A percentile compares a stretch with the other conserved stretches of the same genome.
Conservation (phyloP, 2,888 invertebrate genomes). For the Marasmarcha lunaedactyla region DNA sequence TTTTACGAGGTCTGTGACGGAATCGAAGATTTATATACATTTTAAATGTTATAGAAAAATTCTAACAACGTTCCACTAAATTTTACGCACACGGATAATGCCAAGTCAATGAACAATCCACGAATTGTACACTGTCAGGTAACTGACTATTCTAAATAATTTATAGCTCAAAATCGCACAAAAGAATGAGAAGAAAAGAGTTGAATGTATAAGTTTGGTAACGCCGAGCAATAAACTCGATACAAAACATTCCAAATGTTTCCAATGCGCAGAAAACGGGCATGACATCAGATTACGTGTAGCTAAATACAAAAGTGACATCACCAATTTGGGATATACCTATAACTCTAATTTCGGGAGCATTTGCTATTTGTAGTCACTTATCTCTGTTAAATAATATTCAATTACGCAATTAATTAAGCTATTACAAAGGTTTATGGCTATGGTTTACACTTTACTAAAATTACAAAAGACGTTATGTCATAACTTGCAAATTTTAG, state of each 20-base stretch:
- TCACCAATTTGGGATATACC: slow-evolving; percentile 12
- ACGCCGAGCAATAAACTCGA: neutral
- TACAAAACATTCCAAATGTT: neutral
- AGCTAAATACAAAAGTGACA: slow-evolving; percentile 31
- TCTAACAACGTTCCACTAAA: no score
- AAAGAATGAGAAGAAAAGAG: neutral
- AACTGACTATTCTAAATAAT: neutral
- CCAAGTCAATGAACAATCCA: slow-evolving; percentile 1
- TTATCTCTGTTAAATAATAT: slow-evolving; percentile 8
- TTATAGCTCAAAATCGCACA: neutral
- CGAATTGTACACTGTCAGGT: slow-evolving; percentile 1
- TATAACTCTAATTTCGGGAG: no score
- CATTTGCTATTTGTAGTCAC: slow-evolving; percentile 19
- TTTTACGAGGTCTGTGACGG: no score
- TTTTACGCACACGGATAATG: slow-evolving; percentile 4
- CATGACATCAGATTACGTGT: slow-evolving; percentile 1
- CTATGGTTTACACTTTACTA: no score
- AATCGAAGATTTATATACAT: no score
- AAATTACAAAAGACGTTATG: no score
- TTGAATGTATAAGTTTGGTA: neutral
- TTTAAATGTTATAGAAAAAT: slow-evolving; percentile 5
- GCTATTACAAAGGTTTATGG: no score
- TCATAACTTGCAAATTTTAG: no score
- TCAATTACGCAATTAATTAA: no score
- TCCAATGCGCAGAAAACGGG: neutral